Base-by-base conservation (phyloP, 2,113 vertebrate genomes). In the Potamarius usumacintae region DNA sequence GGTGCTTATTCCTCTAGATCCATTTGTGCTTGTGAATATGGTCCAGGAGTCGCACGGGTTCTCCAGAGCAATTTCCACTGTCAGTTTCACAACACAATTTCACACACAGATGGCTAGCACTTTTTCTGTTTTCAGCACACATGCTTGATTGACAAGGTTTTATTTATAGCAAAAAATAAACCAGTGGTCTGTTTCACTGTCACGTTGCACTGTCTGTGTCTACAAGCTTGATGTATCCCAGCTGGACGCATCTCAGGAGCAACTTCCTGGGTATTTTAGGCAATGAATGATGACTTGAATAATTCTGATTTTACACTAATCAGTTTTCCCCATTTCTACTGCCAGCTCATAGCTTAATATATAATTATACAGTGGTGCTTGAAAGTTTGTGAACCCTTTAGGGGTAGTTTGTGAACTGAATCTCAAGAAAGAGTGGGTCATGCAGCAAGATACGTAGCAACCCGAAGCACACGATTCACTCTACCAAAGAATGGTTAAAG, bases 51-150 rank as follows among this genome's bases (percentile, higher is more conserved):
- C n/a, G 6, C 15, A 25, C 2, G 0, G 50, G 58, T 74, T 42
- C 76, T 76, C 53, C 62, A 79, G 18, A 72, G 27, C 81, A 60
- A 83, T 87, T 87, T 77, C 57, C 89, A 77, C 83, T 65, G 87
- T 88, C 86, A 78, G 77, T 62, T 79, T 88, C 79, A 76, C 78
- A 83, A 78, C 82, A 85, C 79, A 85, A 69, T 72, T 58, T 65
- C 53, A 69, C 58, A 34, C 89, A 34, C 89, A 83, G 72, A 86
- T 88, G 52, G 63, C 18, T 62, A 60, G 76, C 71, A 60, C 57
- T 82, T 62, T 57, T 27, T 5, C 9, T 82, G 63, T 84, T 89
- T 76, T n/a, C 74, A 85, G 74, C 27, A 5, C 30, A 52, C 72
- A 76, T 48, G 30, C 78, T 87, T 86, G 81, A 89, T 89, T 62